A percentile compares a stretch with the other conserved stretches of the same genome.
Evolutionary conservation across 2,888 invertebrate genomes (phyloP).

Genomic region (Ecliptopera silaceata): DNA sequence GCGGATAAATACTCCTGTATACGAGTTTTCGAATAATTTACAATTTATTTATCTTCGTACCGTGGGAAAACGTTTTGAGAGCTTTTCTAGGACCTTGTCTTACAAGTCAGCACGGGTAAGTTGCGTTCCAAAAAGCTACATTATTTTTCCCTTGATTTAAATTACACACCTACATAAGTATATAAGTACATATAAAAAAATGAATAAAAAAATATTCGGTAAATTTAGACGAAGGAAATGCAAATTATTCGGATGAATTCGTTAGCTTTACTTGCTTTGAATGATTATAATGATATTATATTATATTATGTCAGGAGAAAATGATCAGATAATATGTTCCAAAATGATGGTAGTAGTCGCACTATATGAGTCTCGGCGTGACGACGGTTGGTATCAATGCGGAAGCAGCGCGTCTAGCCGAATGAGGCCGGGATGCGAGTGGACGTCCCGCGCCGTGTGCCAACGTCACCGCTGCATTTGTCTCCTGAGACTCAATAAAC

Average conservation of each 20-base stretch:
- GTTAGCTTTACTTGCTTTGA: too few species aligned
- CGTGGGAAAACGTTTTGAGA: slow-evolving; percentile 5
- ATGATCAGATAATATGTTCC: neutral
- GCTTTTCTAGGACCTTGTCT: neutral
- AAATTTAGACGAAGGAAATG: too few species aligned
- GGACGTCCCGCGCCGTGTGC: slow-evolving; percentile 44
- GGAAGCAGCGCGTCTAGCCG: slow-evolving; percentile 69
- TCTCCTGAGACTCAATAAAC: slow-evolving; percentile 36
- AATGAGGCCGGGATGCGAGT: slow-evolving; percentile 76
- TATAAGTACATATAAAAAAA: too few species aligned
- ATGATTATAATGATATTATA: too few species aligned
- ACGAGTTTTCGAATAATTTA: slow-evolving; percentile 8
- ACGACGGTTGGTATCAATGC: slow-evolving; percentile 76
- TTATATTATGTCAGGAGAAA: too few species aligned
- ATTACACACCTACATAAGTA: too few species aligned
- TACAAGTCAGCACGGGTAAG: too few species aligned
- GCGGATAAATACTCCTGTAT: neutral
- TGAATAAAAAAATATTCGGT: too few species aligned
- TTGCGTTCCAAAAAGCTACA: too few species aligned
- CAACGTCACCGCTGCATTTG: slow-evolving; percentile 44
- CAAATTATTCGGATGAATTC: too few species aligned
- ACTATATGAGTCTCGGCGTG: slow-evolving; percentile 69
- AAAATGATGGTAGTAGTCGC: slow-evolving; percentile 45
- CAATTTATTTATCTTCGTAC: slow-evolving; percentile 10
- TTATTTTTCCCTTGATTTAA: too few species aligned